Base-by-base conservation (phyloP, 2,797 vertebrate species). In the Argya squamiceps region DNA sequence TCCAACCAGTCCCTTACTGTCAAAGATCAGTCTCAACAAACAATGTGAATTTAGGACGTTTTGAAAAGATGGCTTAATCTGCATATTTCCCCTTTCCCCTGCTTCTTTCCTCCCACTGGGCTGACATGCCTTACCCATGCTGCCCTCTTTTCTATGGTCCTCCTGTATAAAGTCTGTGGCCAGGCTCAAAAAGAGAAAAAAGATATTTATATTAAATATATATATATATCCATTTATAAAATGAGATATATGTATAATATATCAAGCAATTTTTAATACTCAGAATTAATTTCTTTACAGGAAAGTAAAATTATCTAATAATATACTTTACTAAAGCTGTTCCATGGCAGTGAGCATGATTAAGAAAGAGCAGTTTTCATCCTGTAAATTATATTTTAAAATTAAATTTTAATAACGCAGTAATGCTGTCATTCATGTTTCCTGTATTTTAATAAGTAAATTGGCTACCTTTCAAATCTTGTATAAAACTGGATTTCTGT, bases 361-460 rank as follows among this genome's bases (percentile, higher is more conserved):
- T 97, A 96, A 95, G 86, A 93, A 93, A 79, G 47, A 95, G 37
- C 47, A 95, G 83, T 92, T 97, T 97, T 96, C 60, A 56, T 96
- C 86, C 64, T 84, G 83, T 65, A 96, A 97, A 95, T 96, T 95
- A 73, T 92, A 88, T 94, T 94, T 96, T 79, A 7, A 97, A 97
- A 95, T 97, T 92, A 95, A 94, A 88, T 96, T 95, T 97, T 95
- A 96, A 96, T 97, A 94, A 91, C 1, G 0, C 65, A 79, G 77
- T 91, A 95, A 88, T 93, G 60, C 46, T 95, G 88, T 89, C 78
- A 86, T 89, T 97, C 74, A 63, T 64, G 21, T 89, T 96, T 80
- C 82, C 46, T 89, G 34, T 71, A 94, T 92, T 97, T 96, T 97
- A 95, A 89, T 85, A 94, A 95, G 71, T 70, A 92, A 94, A 83